A percentile compares a stretch with the other conserved stretches of the same genome.
phyloP scores from a whole-genome alignment of 2,113 vertebrate species.

The Herpailurus yagouaroundi region DNA sequence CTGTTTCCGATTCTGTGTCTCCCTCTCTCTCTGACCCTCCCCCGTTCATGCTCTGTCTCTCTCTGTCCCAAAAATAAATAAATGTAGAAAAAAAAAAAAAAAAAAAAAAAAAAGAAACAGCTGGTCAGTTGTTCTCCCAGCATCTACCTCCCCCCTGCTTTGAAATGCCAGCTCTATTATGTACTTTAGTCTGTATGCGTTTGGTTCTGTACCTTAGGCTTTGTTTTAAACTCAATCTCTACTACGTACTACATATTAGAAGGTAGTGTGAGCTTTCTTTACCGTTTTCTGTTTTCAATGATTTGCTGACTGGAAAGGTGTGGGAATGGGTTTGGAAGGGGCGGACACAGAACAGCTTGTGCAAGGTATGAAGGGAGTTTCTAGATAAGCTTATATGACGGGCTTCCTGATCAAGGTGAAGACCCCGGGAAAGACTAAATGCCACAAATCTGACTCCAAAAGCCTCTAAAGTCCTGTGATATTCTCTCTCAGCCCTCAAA shows the following conservation, averaged over 20 bases:
- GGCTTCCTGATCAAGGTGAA: neutral
- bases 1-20: no score
- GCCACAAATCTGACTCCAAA: neutral
- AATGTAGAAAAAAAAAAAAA: no score
- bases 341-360: fast-evolving
- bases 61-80: no score
- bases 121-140: neutral
- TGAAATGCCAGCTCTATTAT: neutral
- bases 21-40: no score
- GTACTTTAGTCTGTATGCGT: neutral
- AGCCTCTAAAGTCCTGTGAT: fast-evolving
- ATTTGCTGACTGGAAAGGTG: neutral
- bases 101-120: no score
- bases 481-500: no score
- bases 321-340: neutral
- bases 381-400: neutral
- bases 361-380: fast-evolving
- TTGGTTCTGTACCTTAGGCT: neutral
- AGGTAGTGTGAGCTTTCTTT: neutral
- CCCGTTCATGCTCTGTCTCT: no score
- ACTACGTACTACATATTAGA: no score
- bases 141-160: fast-evolving
- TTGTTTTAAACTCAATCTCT: neutral
- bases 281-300: neutral
- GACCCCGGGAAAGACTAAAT: fast-evolving